A percentile compares a stretch with the other conserved stretches of the same genome.
Evolutionary conservation across 30 jellyfish, hydroid and myxozoan genomes (phyloP).

Genomic region (Aurelia aurita): DNA sequence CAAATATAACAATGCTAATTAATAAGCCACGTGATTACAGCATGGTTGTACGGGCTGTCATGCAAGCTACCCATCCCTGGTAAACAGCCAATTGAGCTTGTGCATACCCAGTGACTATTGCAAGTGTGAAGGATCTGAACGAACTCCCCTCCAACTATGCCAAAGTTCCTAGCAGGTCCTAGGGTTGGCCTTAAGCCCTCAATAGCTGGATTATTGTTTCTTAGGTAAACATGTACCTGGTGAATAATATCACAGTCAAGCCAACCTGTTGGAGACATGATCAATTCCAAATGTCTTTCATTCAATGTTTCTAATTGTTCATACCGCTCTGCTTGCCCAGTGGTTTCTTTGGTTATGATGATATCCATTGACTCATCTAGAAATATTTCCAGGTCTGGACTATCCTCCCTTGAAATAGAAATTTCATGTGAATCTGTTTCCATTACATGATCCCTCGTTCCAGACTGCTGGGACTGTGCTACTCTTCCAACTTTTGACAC

Average conservation of each 20-base stretch:
- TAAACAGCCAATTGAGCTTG: constrained; percentile 47
- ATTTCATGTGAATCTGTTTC: constrained; percentile 15
- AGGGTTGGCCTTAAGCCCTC: constrained; percentile 56
- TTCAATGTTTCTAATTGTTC: constrained; percentile 29
- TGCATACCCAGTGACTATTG: constrained; percentile 50
- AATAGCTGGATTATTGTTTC: constrained; percentile 57
- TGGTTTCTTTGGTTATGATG: constrained; percentile 13
- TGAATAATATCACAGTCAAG: constrained; percentile 62
- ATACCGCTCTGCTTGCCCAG: constrained; percentile 55
- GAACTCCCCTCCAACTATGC: constrained; percentile 39
- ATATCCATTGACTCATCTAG: constrained; percentile 34
- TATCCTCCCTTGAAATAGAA: constrained; percentile 44
- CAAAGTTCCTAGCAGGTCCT: constrained; percentile 42
- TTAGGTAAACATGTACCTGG: constrained; percentile 45
- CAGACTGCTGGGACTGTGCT: constrained; percentile 51
- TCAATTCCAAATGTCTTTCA: constrained; percentile 44
- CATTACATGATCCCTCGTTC: constrained; percentile 34
- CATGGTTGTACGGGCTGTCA: constrained; percentile 50
- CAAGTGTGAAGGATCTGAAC: constrained; percentile 53
- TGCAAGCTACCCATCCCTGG: constrained; percentile 48
- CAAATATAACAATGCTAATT: no score
- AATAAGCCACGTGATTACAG: no score
- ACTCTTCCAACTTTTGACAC: constrained; percentile 39
- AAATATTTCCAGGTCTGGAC: constrained; percentile 45
- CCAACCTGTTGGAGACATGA: constrained; percentile 63